A percentile compares a stretch with the other conserved stretches of the same genome.
Evolutionary conservation across 2,888 invertebrate species (phyloP).

Genomic region (Drosophila anceps): DNA sequence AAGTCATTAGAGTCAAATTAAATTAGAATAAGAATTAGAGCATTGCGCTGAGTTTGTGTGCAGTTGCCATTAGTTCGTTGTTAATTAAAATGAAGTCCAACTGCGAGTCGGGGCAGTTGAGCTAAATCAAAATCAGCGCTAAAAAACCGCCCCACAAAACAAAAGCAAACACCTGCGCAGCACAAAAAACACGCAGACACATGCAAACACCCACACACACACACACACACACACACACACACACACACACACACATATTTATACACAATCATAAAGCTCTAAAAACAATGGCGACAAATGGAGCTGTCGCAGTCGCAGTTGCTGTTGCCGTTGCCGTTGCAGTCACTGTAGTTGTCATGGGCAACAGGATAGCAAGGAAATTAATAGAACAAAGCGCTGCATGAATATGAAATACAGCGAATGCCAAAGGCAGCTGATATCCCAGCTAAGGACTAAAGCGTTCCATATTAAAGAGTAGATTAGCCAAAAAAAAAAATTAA

Average conservation of each 20-base stretch:
- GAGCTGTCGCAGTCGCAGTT: slow-evolving; percentile 56
- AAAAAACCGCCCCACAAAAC: slow-evolving; percentile 72
- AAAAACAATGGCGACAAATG: slow-evolving; percentile 76
- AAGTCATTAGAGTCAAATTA: slow-evolving; percentile 76
- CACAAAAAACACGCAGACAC: slow-evolving; percentile 25
- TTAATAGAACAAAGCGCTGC: slow-evolving; percentile 67
- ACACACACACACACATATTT: slow-evolving; percentile 20
- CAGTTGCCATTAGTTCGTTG: slow-evolving; percentile 76
- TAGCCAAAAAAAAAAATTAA: slow-evolving; percentile 38
- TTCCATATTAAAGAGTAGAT: slow-evolving; percentile 47
- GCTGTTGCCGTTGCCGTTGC: slow-evolving; percentile 35
- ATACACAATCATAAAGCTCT: slow-evolving; percentile 35
- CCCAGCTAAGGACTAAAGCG: slow-evolving; percentile 24
- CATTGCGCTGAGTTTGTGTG: slow-evolving; percentile 52
- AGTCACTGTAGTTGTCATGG: slow-evolving; percentile 64
- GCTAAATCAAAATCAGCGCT: slow-evolving; percentile 73
- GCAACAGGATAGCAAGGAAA: slow-evolving; percentile 78
- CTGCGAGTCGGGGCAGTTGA: slow-evolving; percentile 50
- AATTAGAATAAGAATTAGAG: slow-evolving; percentile 64
- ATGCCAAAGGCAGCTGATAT: slow-evolving; percentile 7
- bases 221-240: not conserved
- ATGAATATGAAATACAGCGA: slow-evolving; percentile 48
- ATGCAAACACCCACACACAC: slow-evolving; percentile 26
- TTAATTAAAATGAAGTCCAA: slow-evolving; percentile 75
- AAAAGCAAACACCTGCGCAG: slow-evolving; percentile 71